Evolutionary conservation across 2,888 invertebrate species (phyloP), one percentile per base, ranked within the genome.

Genomic region (Melanchra persicariae): DNA sequence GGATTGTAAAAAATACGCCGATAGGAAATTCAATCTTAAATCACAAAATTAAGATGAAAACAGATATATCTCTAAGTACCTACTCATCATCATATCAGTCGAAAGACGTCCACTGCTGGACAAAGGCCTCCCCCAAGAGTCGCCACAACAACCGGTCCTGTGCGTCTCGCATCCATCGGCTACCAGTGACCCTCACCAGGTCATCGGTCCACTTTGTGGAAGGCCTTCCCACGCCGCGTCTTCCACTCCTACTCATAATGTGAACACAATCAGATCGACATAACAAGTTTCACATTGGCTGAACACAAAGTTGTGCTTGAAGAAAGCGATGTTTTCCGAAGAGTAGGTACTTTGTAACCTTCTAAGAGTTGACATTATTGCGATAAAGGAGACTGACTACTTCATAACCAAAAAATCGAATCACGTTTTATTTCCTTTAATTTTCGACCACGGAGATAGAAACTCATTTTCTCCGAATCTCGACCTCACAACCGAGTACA

Each of bases 401-500:
- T 8, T 63, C 24, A 9, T 55, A 47, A 55, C 40, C 47, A 24
- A 49, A 75, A 75, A 72, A 17, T 15, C 43, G 26, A 57, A 64
- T 45, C 40, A 51, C 17, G 19, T 30, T 58, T 47, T 26, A 57
- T 52, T 58, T 76, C 54, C 62, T 40, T 62, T 59, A 58, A 63
- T 57, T 61, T 37, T 30, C n/a, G 22, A n/a, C 8, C 7, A 17
- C 24, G 30, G 17, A 40, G 22, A 66, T 34, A 43, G 22, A 66
- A 70, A 37, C 34, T 63, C 12, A 63, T 68, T 80, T 77, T 64
- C 47, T 3, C 45, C 12, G 51, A 75, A 68, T 57, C 54, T 64
- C 34, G 59, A 68, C 59, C 54, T 30, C 40, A 37, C 45, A 47
- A 61, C 58, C 34, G 47, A 43, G 58, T 47, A 63, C 45, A 74